Base-by-base conservation (phyloP, 2,888 invertebrate genomes). In the Mimumesa dahlbomi region DNA sequence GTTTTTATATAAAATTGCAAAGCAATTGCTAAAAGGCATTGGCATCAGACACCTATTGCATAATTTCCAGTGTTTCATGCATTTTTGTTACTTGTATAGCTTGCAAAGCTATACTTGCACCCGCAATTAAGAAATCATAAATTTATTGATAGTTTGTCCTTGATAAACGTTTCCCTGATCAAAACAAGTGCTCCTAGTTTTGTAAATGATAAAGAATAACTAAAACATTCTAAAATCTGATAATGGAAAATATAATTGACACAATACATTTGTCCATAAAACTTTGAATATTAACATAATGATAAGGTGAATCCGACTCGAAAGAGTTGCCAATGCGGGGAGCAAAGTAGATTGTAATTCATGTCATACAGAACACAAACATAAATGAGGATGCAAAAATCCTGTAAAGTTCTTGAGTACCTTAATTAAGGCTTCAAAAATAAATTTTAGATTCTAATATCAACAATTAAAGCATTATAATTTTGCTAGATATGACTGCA, bases 51-150 rank as follows among this genome's bases (percentile, higher is more conserved):
- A 68, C 54, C 59, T 73, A 70, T 67, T 21, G 46, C 68, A 46
- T 56, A 67, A 57, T 66, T 43, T 75, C 48, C 57, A 72, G 63
- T 59, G 42, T 62, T 65, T 54, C 79, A 79, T 79, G 79, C 79
- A 79, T 45, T 56, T 58, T 61, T 61, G 54, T 54, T 18, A 13
- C 19, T 50, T 56, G 36, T 45, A 52, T 58, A 63, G 18, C 40
- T 29, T 25, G 16, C 31, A 48, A 45, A 48, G 46, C 61, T 42
- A 43, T 56, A 68, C 19, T 58, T 25, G 42, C 13, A 52, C 36
- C 46, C 42, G 48, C 38, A 48, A 19, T 58, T 52, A 29, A 62
- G 14, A 31, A 58, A 62, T 58, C 29, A 63, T 40, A 31, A 54
- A 42, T 49, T 18, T 42, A 34, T 53, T n/a, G 29, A n/a, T 56